Evolutionary conservation across 2,888 invertebrate genomes (phyloP), one percentile per base, ranked within the genome.

Genomic region (Agrotis clavis): DNA sequence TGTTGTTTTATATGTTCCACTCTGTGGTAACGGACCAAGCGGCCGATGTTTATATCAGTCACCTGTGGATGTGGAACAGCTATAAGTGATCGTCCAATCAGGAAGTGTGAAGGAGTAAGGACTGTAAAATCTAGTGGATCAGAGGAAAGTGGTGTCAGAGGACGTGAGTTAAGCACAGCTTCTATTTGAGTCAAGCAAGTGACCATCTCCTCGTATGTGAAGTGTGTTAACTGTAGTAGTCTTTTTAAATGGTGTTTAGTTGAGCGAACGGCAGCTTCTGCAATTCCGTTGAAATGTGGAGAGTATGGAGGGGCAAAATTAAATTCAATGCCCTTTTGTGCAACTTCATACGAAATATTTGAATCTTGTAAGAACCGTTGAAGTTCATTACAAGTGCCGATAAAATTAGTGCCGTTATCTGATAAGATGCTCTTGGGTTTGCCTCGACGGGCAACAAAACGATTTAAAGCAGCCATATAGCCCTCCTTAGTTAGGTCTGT

Each of bases 121-220:
- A 67, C 67, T 21, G 47, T 19, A 19, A 63, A 63, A 11, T 67
- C 63, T 21, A 63, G 30, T 35, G 63, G 67, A 53, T 67, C 47
- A 59, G 72, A 57, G 21, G 67, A 63, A 18, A 66, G 30, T 47
- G 62, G 51, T 61, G 67, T 72, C 6, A 67, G 57, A 16, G 56
- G 71, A 1, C 66, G 54, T 2, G 61, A 71, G 56, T 71, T 66
- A 6, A 71, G 56, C 25, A 67, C 57, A 45, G 71, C 51, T 57
- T 67, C 67, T 47, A 71, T 67, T 71, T 71, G 71, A 48, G 61
- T 65, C 6, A 71, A 35, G 61, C 66, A 71, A 1, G 65, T 71
- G 48, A 65, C 47, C 65, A 71, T 71, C 41, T 71, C 25, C 45
- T 70, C 68, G 19, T 69, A 64, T 25, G 45, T 70, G 3, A 70